Conservation (phyloP, 2,113 vertebrate genomes). For the Polyodon spathula region DNA sequence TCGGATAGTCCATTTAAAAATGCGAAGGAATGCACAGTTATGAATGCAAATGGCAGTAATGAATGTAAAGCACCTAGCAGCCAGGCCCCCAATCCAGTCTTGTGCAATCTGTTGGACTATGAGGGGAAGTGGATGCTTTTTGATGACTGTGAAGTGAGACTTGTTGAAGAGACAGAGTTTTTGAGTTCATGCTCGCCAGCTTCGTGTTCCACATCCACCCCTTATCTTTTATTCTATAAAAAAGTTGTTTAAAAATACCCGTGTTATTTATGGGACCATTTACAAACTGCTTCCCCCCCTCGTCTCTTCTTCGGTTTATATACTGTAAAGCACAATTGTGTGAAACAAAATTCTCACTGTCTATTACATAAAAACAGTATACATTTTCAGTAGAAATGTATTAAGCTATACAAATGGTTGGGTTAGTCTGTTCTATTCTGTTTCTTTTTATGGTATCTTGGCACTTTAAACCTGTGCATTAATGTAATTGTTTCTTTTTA, state of each 20-base stretch:
- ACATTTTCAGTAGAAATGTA: too few species aligned
- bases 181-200: constrained; percentile 79
- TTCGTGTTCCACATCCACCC: constrained; percentile 79
- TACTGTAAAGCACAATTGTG: too few species aligned
- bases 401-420: neutral
- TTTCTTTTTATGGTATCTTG: constrained; percentile 35
- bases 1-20: constrained; percentile 24
- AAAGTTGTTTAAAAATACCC: constrained; percentile 28
- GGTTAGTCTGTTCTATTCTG: neutral
- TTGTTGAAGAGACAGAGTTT: constrained; percentile 87
- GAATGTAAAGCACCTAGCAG: neutral
- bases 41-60: neutral
- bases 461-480: constrained; percentile 32
- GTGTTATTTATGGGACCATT: too few species aligned
- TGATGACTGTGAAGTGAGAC: constrained; percentile 88
- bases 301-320: neutral
- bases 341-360: too few species aligned
- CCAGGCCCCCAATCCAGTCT: constrained; percentile 25
- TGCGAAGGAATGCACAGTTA: constrained; percentile 21
- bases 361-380: too few species aligned
- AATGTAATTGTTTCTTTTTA: neutral
- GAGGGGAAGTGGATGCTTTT: constrained; percentile 95
- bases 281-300: neutral
- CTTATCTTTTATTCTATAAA: constrained; percentile 93
- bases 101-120: constrained; percentile 65